These are phyloP conservation scores for Chaitophorus viminalis DNA, from an alignment of 2,888 invertebrate species.

Conservation along the genomic window DNA sequence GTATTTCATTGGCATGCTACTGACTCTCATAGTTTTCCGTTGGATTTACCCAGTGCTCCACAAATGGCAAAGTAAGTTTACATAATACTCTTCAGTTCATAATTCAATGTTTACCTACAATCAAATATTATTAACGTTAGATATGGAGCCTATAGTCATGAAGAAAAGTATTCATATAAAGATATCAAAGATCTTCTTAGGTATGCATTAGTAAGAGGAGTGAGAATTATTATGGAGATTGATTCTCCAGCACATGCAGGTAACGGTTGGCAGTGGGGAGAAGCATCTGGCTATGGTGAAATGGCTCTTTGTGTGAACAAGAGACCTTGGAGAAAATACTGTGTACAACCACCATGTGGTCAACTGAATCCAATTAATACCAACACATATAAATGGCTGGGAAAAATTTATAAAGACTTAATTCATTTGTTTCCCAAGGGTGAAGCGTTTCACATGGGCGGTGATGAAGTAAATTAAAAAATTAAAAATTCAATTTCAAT, in stretches of 20 bases:
- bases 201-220: conserved; percentile 82
- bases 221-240: conserved; percentile 87
- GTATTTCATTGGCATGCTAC: conserved; percentile 93
- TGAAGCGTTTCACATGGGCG: conserved; percentile 81
- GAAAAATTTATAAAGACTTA: conserved; percentile 77
- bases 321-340: conserved; percentile 77
- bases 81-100: background rate
- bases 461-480: conserved; percentile 70
- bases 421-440: conserved; percentile 72
- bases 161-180: conserved; percentile 75
- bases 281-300: conserved; percentile 72
- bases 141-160: conserved; percentile 78
- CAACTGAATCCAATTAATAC: conserved; percentile 84
- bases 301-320: conserved; percentile 76
- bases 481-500: background rate
- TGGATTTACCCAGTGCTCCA: conserved; percentile 79
- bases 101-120: background rate
- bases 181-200: conserved; percentile 76
- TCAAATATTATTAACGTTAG: background rate
- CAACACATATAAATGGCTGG: conserved; percentile 75
- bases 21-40: conserved; percentile 92
- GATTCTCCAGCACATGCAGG: conserved; percentile 86
- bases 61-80: conserved; percentile 76
- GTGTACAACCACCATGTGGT: conserved; percentile 86
- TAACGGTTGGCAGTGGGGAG: conserved; percentile 89